Conservation (phyloP, 1,140 invertebrate species). For the Procambarus clarkii region DNA sequence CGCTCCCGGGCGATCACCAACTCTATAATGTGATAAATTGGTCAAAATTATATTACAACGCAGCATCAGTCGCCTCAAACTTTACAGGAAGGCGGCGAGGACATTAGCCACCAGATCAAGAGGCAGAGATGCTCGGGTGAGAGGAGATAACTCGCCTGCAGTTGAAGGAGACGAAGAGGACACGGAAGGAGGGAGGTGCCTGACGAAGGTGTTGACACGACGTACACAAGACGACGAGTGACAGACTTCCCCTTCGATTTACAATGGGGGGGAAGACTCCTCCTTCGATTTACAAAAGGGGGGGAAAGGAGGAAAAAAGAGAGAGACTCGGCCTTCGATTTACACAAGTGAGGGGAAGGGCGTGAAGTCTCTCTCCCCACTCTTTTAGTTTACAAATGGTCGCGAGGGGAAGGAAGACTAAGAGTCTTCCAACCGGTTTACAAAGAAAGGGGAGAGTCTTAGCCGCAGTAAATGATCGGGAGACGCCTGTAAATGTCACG, state of each 20-base stretch:
- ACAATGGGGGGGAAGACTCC: slow-evolving; percentile 12
- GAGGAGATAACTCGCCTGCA: background rate
- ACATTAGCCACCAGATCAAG: no score
- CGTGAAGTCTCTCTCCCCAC: no score
- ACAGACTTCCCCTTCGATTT: slow-evolving; percentile 20
- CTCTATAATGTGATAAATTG: slow-evolving; percentile 44
- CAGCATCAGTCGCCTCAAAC: background rate
- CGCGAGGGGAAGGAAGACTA: no score
- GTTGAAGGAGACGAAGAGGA: background rate
- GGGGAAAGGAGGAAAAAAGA: no score
- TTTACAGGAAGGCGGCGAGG: no score
- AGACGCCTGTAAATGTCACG: background rate
- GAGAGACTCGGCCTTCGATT: no score
- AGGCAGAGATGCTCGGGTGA: no score
- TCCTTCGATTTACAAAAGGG: slow-evolving; percentile 12
- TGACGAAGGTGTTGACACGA: background rate
- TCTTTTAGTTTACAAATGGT: no score
- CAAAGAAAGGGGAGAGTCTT: background rate
- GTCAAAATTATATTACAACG: slow-evolving; percentile 20
- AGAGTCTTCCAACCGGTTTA: no score
- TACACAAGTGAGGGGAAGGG: no score
- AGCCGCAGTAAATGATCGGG: background rate
- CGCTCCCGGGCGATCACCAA: background rate
- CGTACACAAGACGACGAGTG: no score
- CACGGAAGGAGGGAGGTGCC: background rate